A percentile compares a stretch with the other conserved stretches of the same genome.
Conservation (phyloP, 2,797 vertebrate species). For the Peromyscus attwateri region DNA sequence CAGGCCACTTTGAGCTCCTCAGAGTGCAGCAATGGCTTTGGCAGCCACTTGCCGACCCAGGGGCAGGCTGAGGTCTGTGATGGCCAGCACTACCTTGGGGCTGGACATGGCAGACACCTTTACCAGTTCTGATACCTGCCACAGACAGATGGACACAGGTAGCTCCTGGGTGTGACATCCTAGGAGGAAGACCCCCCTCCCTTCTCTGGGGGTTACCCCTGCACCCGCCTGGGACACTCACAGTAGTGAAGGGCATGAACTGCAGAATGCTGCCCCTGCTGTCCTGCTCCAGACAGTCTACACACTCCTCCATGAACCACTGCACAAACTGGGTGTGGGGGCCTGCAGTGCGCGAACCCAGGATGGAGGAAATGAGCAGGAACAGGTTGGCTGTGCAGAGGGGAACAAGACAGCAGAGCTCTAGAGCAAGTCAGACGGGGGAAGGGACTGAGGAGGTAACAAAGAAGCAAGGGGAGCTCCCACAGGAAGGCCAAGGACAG, state of each 20-base stretch:
- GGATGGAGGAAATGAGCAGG: constrained; percentile 95
- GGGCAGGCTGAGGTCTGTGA: constrained; percentile 96
- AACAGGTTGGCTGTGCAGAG: constrained; percentile 95
- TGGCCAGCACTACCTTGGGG: constrained; percentile 95
- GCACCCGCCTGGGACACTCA: constrained; percentile 85
- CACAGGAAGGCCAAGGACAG: background rate
- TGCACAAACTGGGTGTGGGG: constrained; percentile 99
- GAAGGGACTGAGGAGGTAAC: no score
- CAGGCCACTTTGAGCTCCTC: constrained; percentile 57
- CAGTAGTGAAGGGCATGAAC: constrained; percentile 99
- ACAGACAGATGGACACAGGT: background rate
- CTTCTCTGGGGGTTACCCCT: background rate
- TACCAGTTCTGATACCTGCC: constrained; percentile 96
- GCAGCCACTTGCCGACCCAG: constrained; percentile 97
- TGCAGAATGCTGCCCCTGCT: constrained; percentile 96
- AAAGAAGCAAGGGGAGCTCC: background rate
- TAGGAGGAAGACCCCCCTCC: background rate
- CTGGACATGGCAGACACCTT: constrained; percentile 97
- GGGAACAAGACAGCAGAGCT: fast-evolving
- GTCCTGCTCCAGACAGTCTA: constrained; percentile 96
- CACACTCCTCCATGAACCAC: constrained; percentile 98
- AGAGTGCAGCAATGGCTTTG: constrained; percentile 96
- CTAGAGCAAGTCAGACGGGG: background rate
- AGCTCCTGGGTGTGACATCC: fast-evolving
- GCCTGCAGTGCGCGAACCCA: constrained; percentile 95